Evolutionary conservation across 2,888 invertebrate species (phyloP), one percentile per base, ranked within the genome.

Genomic region (Syrphus vitripennis): DNA sequence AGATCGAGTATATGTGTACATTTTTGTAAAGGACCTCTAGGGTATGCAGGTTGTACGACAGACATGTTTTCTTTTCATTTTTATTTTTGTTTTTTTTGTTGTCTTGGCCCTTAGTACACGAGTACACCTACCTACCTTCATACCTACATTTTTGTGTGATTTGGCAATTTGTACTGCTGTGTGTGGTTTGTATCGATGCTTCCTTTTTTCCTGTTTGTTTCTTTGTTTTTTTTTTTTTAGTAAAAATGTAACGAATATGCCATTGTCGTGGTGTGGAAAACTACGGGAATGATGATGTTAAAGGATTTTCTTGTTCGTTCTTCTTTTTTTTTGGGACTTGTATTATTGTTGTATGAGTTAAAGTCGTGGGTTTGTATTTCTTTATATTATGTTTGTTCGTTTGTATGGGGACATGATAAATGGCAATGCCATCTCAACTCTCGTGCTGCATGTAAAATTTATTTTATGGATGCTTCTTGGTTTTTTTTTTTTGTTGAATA

Each of bases 131-230:
- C 42, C n/a, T n/a, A n/a, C n/a, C n/a, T n/a, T n/a, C n/a, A n/a
- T 34, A 26, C 26, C 5, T 21, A 71, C 67, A 71, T 70, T 53
- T 57, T 71, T 79, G 79, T 77, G 42, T 83, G 77, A 74, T 80
- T 76, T 69, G 63, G 65, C 45, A 45, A 63, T 67, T 72, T 65
- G 69, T 69, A 48, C 67, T 19, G 59, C 40, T 80, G 74, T 69
- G 67, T 70, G 74, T 50, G 78, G 72, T 48, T 77, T 65, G 70
- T 76, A 76, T 70, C 63, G 76, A 71, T 82, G 67, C 42, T 71
- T 53, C 10, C 6, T n/a, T 53, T 53, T 26, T 26, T 34, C 10
- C 34, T 7, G 34, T 34, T n/a, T n/a, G 34, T 7, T 34, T 40
- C 14, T 50, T 26, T n/a, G 6, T n/a, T 26, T 14, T 24, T 21